Evolutionary conservation across 2,797 vertebrate species (phyloP).

Genomic region (Garrulus glandarius): DNA sequence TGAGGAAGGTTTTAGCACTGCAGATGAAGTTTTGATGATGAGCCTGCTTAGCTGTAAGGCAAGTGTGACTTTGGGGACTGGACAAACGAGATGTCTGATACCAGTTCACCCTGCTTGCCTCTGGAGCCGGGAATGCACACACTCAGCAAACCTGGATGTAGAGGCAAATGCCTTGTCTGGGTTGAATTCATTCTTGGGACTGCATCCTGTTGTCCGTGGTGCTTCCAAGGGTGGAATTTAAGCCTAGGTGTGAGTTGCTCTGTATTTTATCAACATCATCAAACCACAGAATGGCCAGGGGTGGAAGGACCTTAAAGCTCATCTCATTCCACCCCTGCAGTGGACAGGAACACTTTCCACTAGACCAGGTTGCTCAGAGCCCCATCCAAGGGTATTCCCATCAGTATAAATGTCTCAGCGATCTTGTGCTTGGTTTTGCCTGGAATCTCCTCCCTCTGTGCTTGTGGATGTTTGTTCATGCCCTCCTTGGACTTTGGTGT

Average conservation of each 20-base stretch:
- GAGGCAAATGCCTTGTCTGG: not conserved
- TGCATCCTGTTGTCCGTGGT: not conserved
- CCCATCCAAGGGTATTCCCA: not conserved
- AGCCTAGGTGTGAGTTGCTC: not conserved
- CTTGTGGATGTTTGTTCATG: conserved; percentile 22
- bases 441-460: not conserved
- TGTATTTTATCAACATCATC: not conserved
- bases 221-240: not conserved
- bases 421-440: not conserved
- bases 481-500: not conserved
- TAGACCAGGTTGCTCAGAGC: not conserved
- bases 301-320: not conserved
- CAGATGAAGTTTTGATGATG: not conserved
- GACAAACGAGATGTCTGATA: not conserved
- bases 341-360: not conserved
- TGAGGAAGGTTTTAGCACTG: not conserved
- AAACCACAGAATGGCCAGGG: not conserved
- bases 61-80: not conserved
- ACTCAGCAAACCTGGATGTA: accelerated
- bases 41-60: not conserved
- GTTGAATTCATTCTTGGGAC: not conserved
- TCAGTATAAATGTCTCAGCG: not conserved
- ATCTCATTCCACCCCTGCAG: not conserved
- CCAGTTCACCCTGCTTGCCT: not conserved
- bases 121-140: not conserved